Evolutionary conservation across 2,888 invertebrate species (phyloP), one percentile per base, ranked within the genome.

Genomic region (Thymelicus sylvestris): DNA sequence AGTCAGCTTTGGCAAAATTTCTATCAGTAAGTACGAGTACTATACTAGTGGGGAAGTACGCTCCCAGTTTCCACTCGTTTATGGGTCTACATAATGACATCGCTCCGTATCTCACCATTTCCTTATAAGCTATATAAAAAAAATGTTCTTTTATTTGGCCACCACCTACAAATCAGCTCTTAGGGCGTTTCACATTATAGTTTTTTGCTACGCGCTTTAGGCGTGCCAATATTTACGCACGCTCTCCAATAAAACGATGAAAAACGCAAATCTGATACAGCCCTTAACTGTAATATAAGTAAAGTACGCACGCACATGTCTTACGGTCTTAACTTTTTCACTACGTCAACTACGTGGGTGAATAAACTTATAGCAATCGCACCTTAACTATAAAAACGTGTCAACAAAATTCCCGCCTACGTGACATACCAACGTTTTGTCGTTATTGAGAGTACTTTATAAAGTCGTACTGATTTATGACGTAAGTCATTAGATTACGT

Each of bases 341-440:
- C 59, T 69, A 60, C 70, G 64, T 68, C 52, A 55, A 59, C 59
- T 69, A 60, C 70, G 64, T 66, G 67, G 71, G 62, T 71, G 67
- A 68, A 68, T 69, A 72, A 74, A 74, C 66, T 68, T 72, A 63
- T 66, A 48, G 61, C 38, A 66, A 66, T 68, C 59, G 57, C 61
- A 57, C 62, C 62, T 55, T 47, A 55, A 47, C 44, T 31, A 57
- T 48, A 68, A 55, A 68, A 62, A 63, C 13, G 50, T 31, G 60
- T 60, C 13, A 39, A 59, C 39, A 55, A 24, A 55, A 55, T 12
- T 24, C 8, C 24, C 55, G 12, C 24, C 24, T 15, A 39, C 59
- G 59, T 59, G 59, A 12, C 55, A 55, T 55, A 24, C 4, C 12
- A 4, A 24, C 31, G 52, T 52, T 52, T 19, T 52, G 15, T 50